Base-by-base conservation (phyloP, 2,888 invertebrate genomes). In the Dolichopus griseipennis region DNA sequence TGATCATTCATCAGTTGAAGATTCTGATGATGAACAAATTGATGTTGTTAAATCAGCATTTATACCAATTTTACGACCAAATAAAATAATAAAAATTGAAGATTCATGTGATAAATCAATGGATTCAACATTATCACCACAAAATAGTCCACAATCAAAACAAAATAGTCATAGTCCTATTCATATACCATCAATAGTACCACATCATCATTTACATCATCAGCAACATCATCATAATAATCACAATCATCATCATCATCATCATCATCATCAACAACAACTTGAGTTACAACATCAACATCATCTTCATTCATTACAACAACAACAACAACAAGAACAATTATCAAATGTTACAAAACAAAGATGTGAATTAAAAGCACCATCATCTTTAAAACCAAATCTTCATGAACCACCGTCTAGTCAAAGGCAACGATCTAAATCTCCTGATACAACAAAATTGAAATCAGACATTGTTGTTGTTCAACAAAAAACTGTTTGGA, bases 11-110 rank as follows among this genome's bases (percentile, higher is more conserved):
- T 85, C 86, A 20, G 85, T 87, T 6, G 87, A 86, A 69, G 85
- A 85, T 71, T 88, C 88, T 0, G 89, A 89, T 65, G 89, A 90
- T 69, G 89, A 89, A 75, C 87, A 87, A 68, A 90, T 90, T 74
- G 90, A 90, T 75, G 90, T 90, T 33, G 90, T 90, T 0, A 88
- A 88, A 74, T 90, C 90, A 0, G 90, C 90, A 2, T 90, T 89
- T 79, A 87, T 88, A 66, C 88, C 89, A 27, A 87, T 88, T 67
- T 82, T 78, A 21, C 72, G 77, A n/a, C 78, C 78, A 9, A 68
- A 52, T 52, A 69, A 61, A 41, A 85, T 64, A n/a, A 37, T 85
- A 73, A 84, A 84, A 75, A 82, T 84, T 43, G 68, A 71, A 21
- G 75, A 77, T 7, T 77, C 79, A 63, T 71, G 78, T 67, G 76